Evolutionary conservation across 1,140 invertebrate genomes (phyloP).

Genomic region (Lamellibrachia luymesi): DNA sequence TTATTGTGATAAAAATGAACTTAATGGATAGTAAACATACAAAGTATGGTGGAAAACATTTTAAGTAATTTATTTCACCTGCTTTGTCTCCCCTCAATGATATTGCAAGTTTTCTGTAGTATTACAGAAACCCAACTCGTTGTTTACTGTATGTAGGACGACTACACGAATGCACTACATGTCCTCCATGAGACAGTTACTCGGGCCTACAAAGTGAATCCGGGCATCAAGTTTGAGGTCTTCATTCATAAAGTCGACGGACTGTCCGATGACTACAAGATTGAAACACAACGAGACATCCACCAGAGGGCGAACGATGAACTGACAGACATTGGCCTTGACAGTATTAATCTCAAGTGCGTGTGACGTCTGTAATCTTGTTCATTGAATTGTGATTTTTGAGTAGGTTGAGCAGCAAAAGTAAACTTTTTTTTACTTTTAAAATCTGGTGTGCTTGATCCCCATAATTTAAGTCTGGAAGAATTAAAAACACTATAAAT

Average conservation of each 20-base stretch:
- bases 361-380: conserved; percentile 16
- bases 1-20: too few relatives aligned
- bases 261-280: conserved; percentile 97
- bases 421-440: background rate
- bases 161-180: conserved; percentile 92
- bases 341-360: conserved; percentile 58
- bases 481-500: too few relatives aligned
- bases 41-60: too few relatives aligned
- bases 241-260: conserved; percentile 99
- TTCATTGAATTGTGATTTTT: background rate
- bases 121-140: too few relatives aligned
- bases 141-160: conserved; percentile 69
- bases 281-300: conserved; percentile 97
- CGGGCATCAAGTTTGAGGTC: conserved; percentile 95
- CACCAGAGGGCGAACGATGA: conserved; percentile 95
- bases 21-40: too few relatives aligned
- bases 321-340: conserved; percentile 78
- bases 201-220: conserved; percentile 94
- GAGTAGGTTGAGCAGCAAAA: conserved; percentile 69
- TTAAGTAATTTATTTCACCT: too few relatives aligned
- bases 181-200: conserved; percentile 90
- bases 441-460: too few relatives aligned
- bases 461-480: too few relatives aligned
- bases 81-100: too few relatives aligned
- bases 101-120: too few relatives aligned